A percentile compares a stretch with the other conserved stretches of the same genome.
These are phyloP conservation scores for Charanyca ferruginea DNA, from an alignment of 2,888 invertebrate species.

Conservation along the genomic window DNA sequence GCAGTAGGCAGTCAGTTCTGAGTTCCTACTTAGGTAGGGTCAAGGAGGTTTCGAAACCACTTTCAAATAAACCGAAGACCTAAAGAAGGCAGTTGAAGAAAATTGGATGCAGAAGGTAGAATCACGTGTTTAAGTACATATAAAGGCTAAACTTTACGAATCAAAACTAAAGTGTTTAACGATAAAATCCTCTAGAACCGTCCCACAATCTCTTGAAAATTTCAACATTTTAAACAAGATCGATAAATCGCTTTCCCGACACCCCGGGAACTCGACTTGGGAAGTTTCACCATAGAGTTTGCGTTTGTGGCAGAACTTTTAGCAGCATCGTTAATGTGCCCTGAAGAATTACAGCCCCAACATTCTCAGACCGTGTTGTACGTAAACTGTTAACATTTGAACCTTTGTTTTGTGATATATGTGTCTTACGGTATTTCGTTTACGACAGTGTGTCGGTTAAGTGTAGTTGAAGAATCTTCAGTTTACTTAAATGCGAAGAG, in stretches of 20 bases:
- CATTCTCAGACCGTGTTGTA: slow-evolving; percentile 49
- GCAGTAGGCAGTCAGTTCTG: no score
- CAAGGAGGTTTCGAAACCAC: no score
- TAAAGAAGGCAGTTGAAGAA: neutral
- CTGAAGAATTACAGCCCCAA: slow-evolving; percentile 62
- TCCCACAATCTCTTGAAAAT: slow-evolving; percentile 23
- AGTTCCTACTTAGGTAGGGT: no score
- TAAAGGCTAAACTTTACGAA: slow-evolving; percentile 8
- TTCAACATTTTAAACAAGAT: slow-evolving; percentile 54
- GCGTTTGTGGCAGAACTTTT: slow-evolving; percentile 59
- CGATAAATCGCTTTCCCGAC: slow-evolving; percentile 58
- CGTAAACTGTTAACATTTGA: slow-evolving; percentile 58
- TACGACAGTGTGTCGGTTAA: slow-evolving; percentile 24
- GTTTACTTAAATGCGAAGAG: neutral
- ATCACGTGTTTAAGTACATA: neutral
- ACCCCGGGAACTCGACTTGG: slow-evolving; percentile 27
- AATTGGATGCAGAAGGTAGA: neutral
- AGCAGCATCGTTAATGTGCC: slow-evolving; percentile 60
- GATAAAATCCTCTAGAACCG: slow-evolving; percentile 22
- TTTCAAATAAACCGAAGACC: neutral
- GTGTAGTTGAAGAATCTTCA: slow-evolving; percentile 16
- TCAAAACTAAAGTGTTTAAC: slow-evolving; percentile 19
- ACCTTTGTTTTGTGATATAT: slow-evolving; percentile 57
- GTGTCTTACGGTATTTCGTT: slow-evolving; percentile 38
- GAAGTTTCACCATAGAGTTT: slow-evolving; percentile 56